These are phyloP conservation scores for Sinocyclocheilus maitianheensis DNA, from an alignment of 2,113 vertebrate species.

Conservation along the genomic window DNA sequence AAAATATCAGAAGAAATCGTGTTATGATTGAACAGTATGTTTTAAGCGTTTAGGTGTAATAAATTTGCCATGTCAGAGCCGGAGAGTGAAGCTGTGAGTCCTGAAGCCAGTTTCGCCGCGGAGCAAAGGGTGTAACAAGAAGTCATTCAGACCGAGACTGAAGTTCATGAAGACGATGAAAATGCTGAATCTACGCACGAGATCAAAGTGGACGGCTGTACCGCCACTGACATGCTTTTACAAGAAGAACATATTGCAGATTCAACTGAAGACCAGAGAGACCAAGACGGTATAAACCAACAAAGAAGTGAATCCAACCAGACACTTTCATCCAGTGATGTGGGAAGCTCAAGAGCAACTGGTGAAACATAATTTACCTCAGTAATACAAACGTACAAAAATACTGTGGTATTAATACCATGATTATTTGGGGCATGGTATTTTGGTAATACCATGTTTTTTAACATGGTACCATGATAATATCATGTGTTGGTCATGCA, in stretches of 20 bases:
- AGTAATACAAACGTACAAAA: not conserved
- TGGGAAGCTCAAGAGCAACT: conserved; percentile 67
- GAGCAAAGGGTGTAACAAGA: not conserved
- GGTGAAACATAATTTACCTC: conserved; percentile 53
- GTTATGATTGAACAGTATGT: not conserved
- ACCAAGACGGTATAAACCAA: not conserved
- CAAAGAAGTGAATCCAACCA: conserved; percentile 4
- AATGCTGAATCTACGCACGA: not conserved
- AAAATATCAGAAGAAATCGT: not conserved
- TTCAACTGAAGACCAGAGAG: not conserved
- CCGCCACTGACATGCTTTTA: not conserved
- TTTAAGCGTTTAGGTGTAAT: not conserved
- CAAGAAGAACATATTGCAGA: not conserved
- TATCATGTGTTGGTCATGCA: no score
- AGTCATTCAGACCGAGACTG: not conserved
- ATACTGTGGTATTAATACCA: not conserved
- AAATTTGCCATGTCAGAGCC: conserved; percentile 33
- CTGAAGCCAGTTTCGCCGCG: not conserved
- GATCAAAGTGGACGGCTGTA: not conserved
- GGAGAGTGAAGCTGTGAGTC: not conserved
- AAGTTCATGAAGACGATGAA: not conserved
- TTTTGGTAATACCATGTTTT: not conserved
- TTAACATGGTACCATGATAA: no score
- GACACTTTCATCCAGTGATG: conserved; percentile 21
- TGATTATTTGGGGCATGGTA: not conserved